These are phyloP conservation scores for Monodelphis domestica DNA, from an alignment of 2,797 vertebrate genomes.

Conservation along the genomic window DNA sequence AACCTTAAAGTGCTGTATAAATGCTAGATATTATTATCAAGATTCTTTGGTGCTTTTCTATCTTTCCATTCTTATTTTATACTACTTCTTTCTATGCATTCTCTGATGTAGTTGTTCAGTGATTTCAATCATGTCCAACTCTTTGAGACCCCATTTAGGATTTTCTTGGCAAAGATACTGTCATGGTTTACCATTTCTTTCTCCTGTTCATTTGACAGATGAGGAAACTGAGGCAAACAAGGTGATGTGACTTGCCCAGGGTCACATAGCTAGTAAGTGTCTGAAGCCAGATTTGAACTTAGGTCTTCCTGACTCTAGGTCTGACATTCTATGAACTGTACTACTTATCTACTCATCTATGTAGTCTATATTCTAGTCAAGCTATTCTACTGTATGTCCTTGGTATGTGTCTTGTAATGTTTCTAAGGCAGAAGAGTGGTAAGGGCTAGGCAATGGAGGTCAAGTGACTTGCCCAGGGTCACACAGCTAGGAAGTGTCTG, in stretches of 20 bases:
- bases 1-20: no score
- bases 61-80: no score
- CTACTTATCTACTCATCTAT: background rate
- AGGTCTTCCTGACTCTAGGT: no score
- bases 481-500: no score
- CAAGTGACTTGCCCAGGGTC: no score
- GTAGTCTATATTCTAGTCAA: background rate
- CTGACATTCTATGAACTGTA: no score
- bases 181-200: background rate
- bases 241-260: background rate
- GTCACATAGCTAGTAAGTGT: background rate
- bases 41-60: no score
- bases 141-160: background rate
- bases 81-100: no score
- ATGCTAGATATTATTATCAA: no score
- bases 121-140: background rate
- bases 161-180: background rate
- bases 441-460: no score
- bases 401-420: background rate
- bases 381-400: background rate
- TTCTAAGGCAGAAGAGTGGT: no score
- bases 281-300: background rate
- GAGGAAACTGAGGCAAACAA: background rate
- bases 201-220: background rate
- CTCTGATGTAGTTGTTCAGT: background rate